These are phyloP conservation scores for Xanthia togata DNA, from an alignment of 2,888 invertebrate species.

Conservation along the genomic window DNA sequence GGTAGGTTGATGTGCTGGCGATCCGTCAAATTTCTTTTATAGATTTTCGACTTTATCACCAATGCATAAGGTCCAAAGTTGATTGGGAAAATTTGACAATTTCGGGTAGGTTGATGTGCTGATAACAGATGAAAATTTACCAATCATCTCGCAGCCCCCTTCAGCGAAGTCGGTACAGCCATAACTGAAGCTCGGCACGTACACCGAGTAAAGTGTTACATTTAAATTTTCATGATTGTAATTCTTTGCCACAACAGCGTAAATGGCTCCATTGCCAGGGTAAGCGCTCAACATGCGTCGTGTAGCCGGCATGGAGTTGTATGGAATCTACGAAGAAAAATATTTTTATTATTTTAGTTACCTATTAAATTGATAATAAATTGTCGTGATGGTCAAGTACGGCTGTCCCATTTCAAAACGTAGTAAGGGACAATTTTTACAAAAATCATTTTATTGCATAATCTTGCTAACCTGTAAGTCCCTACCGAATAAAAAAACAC, in stretches of 20 bases:
- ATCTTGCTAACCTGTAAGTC: too few relatives aligned
- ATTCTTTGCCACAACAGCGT: slow-evolving; percentile 88
- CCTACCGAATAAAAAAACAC: too few relatives aligned
- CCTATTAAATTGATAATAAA: background rate
- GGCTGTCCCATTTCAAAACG: too few relatives aligned
- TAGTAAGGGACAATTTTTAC: too few relatives aligned
- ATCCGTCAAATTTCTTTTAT: too few relatives aligned
- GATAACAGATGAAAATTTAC: slow-evolving; percentile 83
- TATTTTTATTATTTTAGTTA: background rate
- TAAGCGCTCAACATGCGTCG: slow-evolving; percentile 91
- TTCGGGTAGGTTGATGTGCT: too few relatives aligned
- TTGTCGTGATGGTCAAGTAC: background rate
- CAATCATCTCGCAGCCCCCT: slow-evolving; percentile 88
- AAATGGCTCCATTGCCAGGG: slow-evolving; percentile 91
- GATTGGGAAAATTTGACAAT: too few relatives aligned
- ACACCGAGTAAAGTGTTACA: slow-evolving; percentile 88
- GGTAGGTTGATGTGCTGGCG: too few relatives aligned
- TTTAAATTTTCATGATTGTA: accelerated
- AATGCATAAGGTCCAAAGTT: too few relatives aligned
- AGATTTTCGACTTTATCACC: too few relatives aligned
- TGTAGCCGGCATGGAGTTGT: slow-evolving; percentile 67
- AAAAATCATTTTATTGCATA: too few relatives aligned
- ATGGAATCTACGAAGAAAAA: slow-evolving; percentile 72
- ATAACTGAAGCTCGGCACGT: slow-evolving; percentile 93
- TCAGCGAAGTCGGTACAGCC: slow-evolving; percentile 90